Conservation (phyloP, 2,888 invertebrate genomes). For the Chalcosyrphus nemorum region DNA sequence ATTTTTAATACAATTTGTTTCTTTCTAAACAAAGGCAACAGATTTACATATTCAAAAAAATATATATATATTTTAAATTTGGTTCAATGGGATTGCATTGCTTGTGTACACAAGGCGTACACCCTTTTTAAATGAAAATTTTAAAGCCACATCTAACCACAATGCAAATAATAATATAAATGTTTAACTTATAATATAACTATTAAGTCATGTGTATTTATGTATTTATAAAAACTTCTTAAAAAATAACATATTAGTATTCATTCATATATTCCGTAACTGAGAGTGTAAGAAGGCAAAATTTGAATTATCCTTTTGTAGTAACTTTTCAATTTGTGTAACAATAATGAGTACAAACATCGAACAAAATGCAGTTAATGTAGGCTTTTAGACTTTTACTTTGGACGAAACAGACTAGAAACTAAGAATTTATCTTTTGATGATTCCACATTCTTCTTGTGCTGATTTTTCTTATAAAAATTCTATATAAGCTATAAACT, state of each 20-base stretch:
- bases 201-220: constrained; percentile 30
- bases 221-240: constrained; percentile 5
- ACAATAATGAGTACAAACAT: neutral
- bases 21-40: neutral
- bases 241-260: constrained; percentile 1
- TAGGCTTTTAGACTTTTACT: neutral
- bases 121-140: neutral
- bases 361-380: constrained; percentile 8
- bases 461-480: neutral
- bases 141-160: constrained; percentile 15
- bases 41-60: neutral
- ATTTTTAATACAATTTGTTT: neutral
- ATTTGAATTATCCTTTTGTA: neutral
- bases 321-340: neutral
- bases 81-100: neutral
- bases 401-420: constrained; percentile 40
- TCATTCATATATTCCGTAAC: neutral
- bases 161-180: neutral
- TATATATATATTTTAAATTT: too few relatives aligned
- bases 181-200: neutral
- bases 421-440: too few relatives aligned
- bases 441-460: neutral
- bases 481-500: neutral
- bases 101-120: neutral
- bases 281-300: constrained; percentile 1